These are phyloP conservation scores for Heptranchias perlo DNA, from an alignment of 2,113 vertebrate species.

Conservation along the genomic window DNA sequence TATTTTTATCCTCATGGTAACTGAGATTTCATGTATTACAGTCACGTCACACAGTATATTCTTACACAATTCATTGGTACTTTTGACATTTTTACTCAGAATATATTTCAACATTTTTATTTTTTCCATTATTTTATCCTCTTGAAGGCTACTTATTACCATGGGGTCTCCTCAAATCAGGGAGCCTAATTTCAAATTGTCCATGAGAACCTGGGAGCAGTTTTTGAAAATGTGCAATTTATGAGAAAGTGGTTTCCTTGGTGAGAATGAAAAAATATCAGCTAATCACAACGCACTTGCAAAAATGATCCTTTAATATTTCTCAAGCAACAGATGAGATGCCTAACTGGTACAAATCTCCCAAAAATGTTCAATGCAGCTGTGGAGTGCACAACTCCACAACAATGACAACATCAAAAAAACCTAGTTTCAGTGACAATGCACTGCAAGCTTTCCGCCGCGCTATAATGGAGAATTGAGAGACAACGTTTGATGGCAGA, in stretches of 20 bases:
- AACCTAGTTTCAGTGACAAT: not conserved
- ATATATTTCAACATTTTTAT: not conserved
- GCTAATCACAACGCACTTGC: not conserved
- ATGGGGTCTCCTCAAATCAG: not conserved
- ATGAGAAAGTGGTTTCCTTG: constrained; percentile 3
- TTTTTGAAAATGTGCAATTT: not conserved
- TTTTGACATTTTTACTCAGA: not conserved
- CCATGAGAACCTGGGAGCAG: not conserved
- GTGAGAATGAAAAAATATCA: not conserved
- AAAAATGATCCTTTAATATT: not conserved
- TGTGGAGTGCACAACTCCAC: too few relatives aligned
- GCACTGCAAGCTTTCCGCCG: not conserved
- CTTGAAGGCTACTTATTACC: not conserved
- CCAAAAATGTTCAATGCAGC: not conserved
- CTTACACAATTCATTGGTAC: not conserved
- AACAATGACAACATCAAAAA: not conserved
- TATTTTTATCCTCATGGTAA: not conserved
- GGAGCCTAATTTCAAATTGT: not conserved
- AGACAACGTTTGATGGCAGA: not conserved
- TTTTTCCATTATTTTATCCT: not conserved
- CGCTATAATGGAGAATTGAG: not conserved
- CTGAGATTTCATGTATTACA: not conserved
- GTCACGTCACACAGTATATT: not conserved
- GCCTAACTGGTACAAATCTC: not conserved
- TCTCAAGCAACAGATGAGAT: not conserved